These are phyloP conservation scores for Orcinus orca DNA, from an alignment of 2,113 vertebrate genomes.

Conservation along the genomic window DNA sequence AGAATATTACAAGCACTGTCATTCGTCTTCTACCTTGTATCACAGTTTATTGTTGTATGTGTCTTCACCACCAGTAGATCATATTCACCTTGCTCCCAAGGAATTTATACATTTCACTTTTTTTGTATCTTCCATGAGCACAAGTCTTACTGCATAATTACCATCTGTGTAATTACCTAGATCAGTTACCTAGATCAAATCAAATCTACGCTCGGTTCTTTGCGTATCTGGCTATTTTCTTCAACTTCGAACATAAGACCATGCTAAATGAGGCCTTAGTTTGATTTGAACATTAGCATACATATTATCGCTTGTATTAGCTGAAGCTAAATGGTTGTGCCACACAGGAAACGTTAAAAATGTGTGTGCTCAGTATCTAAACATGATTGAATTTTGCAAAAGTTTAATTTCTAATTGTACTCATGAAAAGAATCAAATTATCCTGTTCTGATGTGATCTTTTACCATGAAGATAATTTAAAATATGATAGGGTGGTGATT, in stretches of 20 bases:
- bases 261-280: neutral
- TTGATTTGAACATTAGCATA: neutral
- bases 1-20: neutral
- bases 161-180: neutral
- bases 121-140: neutral
- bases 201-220: neutral
- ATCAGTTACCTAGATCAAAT: neutral
- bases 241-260: neutral
- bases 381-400: constrained; percentile 5
- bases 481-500: constrained; percentile 19
- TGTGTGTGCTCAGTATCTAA: constrained; percentile 23
- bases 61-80: neutral
- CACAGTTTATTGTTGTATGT: neutral
- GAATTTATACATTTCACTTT: neutral
- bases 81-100: neutral
- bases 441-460: neutral
- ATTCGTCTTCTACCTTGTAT: neutral
- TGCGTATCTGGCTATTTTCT: neutral
- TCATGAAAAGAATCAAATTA: neutral
- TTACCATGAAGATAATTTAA: constrained; percentile 28
- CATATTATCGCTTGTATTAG: neutral
- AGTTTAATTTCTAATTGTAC: constrained; percentile 26
- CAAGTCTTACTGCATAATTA: neutral
- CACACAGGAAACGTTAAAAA: neutral
- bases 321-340: neutral